phyloP scores from a whole-genome alignment of 2,797 vertebrate genomes.

The Enteromius thamalakanensis region DNA sequence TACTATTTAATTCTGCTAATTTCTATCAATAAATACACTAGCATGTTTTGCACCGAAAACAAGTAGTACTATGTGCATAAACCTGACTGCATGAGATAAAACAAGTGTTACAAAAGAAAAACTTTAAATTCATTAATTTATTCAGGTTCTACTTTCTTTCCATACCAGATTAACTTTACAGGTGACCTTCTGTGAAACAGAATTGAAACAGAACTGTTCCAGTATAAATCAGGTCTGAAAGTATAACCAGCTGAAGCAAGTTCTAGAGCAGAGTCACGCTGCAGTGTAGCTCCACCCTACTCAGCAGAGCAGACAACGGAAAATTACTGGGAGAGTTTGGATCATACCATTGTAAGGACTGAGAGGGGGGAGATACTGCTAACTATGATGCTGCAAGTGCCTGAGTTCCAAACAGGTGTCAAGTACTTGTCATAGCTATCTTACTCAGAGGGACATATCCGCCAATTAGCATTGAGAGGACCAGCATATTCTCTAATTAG shows the following conservation, averaged over 20 bases:
- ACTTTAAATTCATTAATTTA: neutral
- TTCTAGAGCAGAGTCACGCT: constrained; percentile 13
- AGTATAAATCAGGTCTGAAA: neutral
- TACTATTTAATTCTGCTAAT: neutral
- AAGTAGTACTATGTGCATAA: neutral
- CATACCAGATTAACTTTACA: neutral
- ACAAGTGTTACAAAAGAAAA: neutral
- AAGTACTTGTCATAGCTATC: constrained; percentile 7
- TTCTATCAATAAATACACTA: neutral
- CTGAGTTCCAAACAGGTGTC: neutral
- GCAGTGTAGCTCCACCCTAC: constrained; percentile 31
- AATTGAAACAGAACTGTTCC: neutral
- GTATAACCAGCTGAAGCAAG: constrained; percentile 7
- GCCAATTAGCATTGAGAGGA: neutral
- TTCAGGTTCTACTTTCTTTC: neutral
- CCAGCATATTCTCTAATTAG: neutral
- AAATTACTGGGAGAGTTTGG: constrained; percentile 38
- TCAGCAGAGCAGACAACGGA: constrained; percentile 35
- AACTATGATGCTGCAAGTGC: neutral
- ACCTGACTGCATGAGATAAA: neutral
- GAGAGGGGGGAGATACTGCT: neutral
- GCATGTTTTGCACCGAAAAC: neutral
- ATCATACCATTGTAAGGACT: constrained; percentile 16
- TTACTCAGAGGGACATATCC: neutral
- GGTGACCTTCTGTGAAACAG: neutral